Base-by-base conservation (phyloP, 1,140 invertebrate genomes). In the Sesamia nonagrioides region DNA sequence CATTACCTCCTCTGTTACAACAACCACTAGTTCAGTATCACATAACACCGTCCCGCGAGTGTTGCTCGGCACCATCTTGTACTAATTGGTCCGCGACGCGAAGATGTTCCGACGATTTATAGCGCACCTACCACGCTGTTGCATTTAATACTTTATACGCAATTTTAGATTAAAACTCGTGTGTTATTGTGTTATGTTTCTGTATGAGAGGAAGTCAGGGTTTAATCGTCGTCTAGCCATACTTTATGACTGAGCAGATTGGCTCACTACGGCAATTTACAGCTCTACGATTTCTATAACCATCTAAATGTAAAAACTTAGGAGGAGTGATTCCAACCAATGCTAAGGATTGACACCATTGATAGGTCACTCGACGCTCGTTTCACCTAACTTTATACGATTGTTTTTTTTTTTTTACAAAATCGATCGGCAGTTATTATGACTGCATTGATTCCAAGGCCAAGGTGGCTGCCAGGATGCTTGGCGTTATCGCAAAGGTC, bases 71-170 rank as follows among this genome's bases (percentile, higher is more conserved):
- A 89, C 85, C 92, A 94, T 93, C 92, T 94, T 94, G 92, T 86
- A 86, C 91, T 94, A 94, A 94, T 94, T 94, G 91, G 92, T 92
- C 86, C 86, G 81, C 86, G 89, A 87, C 82, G 89, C 89, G 91
- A 90, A 91, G 91, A 94, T 91, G 88, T 85, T 88, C 86, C 72
- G 84, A 89, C 88, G 87, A 94, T 93, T 94, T 94, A 94, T 92
- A 61, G 87, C 86, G 74, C 84, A 89, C 86, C 88, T 90, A 88
- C 84, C 79, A 79, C 78, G 79, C 79, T 81, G 79, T 82, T n/a
- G 75, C 79, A 71, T 76, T 83, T 81, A 84, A 72, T 80, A 69
- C 45, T 78, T 81, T 63, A 73, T 60, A 82, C 27, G 52, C 54
- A 74, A 52, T 78, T 77, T 79, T 81, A 66, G 8, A 63, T 56